These are phyloP conservation scores for Hyla sarda DNA, from an alignment of 2,113 vertebrate species.

Conservation along the genomic window DNA sequence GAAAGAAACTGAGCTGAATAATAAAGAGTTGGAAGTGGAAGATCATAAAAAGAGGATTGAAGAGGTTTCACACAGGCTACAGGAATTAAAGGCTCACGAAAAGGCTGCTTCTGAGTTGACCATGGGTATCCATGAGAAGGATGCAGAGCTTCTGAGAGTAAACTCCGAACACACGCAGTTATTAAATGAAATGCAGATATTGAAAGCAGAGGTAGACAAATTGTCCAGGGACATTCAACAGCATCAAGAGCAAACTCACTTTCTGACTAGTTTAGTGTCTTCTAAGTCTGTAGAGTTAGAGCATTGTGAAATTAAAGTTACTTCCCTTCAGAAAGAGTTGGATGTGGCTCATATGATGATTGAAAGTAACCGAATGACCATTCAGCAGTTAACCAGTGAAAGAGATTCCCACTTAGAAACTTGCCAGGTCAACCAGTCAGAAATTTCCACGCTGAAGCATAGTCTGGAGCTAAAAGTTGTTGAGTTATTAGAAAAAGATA, in stretches of 20 bases:
- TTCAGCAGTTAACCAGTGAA: constrained; percentile 63
- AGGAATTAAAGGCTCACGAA: constrained; percentile 64
- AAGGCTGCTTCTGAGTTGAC: constrained; percentile 56
- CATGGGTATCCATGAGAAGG: constrained; percentile 63
- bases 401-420: constrained; percentile 64
- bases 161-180: constrained; percentile 63
- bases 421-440: constrained; percentile 61
- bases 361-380: constrained; percentile 48
- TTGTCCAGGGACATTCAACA: constrained; percentile 59
- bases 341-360: constrained; percentile 54
- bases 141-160: constrained; percentile 57
- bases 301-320: constrained; percentile 60
- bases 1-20: constrained; percentile 64
- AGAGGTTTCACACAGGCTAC: constrained; percentile 58
- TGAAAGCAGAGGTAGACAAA: constrained; percentile 69
- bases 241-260: constrained; percentile 63
- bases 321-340: constrained; percentile 64
- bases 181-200: constrained; percentile 61
- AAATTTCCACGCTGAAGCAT: constrained; percentile 64
- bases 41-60: constrained; percentile 64
- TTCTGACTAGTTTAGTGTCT: constrained; percentile 53
- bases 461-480: constrained; percentile 66
- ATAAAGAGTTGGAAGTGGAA: constrained; percentile 64
- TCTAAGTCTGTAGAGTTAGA: constrained; percentile 50
- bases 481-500: constrained; percentile 67